Base-by-base conservation (phyloP, 2,888 invertebrate genomes). In the Mystacides longicornis region DNA sequence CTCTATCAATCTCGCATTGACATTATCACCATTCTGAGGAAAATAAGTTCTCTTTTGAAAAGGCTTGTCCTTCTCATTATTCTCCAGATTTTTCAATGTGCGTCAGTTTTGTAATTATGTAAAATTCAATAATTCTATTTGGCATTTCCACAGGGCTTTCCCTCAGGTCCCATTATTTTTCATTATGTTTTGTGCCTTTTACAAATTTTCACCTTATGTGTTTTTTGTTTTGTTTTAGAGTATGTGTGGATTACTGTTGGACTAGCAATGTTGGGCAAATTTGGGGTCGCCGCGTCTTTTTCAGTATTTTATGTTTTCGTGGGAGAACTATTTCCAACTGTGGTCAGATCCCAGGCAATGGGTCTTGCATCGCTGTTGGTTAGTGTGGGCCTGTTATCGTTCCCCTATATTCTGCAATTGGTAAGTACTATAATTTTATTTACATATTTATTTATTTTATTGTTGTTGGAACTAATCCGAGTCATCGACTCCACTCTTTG, bases 291-390 rank as follows among this genome's bases (percentile, higher is more conserved):
- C 2, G 81, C 83, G 1, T 81, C 84, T 0, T 85, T 85, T 64
- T 80, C 83, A 0, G 82, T 84, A 1, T 83, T 85, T 68, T 86
- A 85, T 68, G 83, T 86, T 2, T 78, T 83, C 64, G 82, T 85
- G 2, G 85, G 84, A 0, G 85, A 86, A 64, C 67, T 85, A 2
- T 71, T 84, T 60, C 85, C 85, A 0, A 85, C 85, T 0, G 83
- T 83, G 7, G 66, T 84, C 43, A 69, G 84, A 42, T 81, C 83
- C 0, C 81, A 83, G 63, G 84, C 83, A 1, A 83, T 84, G 82
- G 83, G 82, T 0, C 78, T 83, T 23, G 78, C 83, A 0, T 82
- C 82, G 0, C 81, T 85, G 64, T 76, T 84, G 62, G 76, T 82
- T 1, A 83, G 83, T 1, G 68, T 82, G 21, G 83, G 83, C 0